These are phyloP conservation scores for Remorina albescens DNA, from an alignment of 2,797 vertebrate genomes.

Conservation along the genomic window DNA sequence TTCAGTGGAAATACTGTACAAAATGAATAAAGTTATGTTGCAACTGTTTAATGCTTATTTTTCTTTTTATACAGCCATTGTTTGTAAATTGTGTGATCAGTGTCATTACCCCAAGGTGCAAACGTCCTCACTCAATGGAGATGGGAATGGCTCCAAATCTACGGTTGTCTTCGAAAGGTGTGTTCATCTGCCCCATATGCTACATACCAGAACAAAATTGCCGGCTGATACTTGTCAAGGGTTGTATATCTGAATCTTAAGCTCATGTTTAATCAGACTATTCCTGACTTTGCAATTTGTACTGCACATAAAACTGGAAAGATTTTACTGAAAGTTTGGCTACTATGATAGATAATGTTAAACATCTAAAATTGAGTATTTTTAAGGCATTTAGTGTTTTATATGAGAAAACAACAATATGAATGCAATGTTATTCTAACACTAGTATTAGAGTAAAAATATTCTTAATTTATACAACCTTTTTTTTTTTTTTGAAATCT, in stretches of 20 bases:
- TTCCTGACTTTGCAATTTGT: not conserved
- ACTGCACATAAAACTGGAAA: not conserved
- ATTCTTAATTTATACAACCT: too few relatives aligned
- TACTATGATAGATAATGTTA: too few relatives aligned
- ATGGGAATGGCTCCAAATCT: not conserved
- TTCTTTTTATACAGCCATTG: not conserved
- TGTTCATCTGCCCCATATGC: too few relatives aligned
- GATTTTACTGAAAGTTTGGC: too few relatives aligned
- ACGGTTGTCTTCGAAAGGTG: not conserved
- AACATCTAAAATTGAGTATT: too few relatives aligned
- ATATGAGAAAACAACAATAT: too few relatives aligned
- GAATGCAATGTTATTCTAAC: too few relatives aligned
- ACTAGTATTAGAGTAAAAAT: too few relatives aligned
- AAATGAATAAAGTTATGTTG: slow-evolving; percentile 84
- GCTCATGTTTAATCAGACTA: not conserved
- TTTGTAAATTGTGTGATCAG: not conserved
- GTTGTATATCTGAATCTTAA: not conserved
- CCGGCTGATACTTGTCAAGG: not conserved
- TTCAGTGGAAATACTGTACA: slow-evolving; percentile 89
- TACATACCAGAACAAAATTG: not conserved
- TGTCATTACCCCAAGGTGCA: not conserved
- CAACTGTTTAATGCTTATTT: slow-evolving; percentile 61
- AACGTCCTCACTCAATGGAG: not conserved
- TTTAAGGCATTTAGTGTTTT: not conserved
- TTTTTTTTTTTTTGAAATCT: not conserved